A percentile compares a stretch with the other conserved stretches of the same genome.
phyloP scores from a whole-genome alignment of 1,140 invertebrate species.

The Drosophila parvula region DNA sequence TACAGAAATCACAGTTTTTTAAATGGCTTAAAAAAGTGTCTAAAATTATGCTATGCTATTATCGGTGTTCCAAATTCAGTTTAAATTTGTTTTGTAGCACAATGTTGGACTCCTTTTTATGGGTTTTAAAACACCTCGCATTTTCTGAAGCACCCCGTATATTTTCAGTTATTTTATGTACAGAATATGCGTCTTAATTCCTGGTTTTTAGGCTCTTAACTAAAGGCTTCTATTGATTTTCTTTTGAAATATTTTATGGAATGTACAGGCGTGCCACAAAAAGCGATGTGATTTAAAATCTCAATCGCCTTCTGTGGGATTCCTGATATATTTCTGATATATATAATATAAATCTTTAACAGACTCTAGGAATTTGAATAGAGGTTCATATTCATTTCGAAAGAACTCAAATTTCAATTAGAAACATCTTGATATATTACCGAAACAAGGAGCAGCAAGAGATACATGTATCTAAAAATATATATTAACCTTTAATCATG shows the following conservation, averaged over 20 bases:
- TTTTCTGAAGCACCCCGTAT: not conserved
- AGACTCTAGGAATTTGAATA: not conserved
- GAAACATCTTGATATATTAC: not conserved
- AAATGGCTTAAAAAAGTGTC: too few relatives aligned
- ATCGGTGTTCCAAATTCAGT: too few relatives aligned
- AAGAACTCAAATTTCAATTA: not conserved
- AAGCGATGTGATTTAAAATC: not conserved
- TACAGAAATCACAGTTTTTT: too few relatives aligned
- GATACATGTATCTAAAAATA: not conserved
- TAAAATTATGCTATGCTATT: too few relatives aligned
- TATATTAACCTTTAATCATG: conserved; percentile 5
- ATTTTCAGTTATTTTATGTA: not conserved
- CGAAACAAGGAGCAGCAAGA: not conserved
- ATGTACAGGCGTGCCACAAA: not conserved
- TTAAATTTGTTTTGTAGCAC: too few relatives aligned
- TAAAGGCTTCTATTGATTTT: not conserved
- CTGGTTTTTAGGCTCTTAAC: accelerated
- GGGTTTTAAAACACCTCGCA: too few relatives aligned
- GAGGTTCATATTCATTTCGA: too few relatives aligned
- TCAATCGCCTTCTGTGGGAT: not conserved
- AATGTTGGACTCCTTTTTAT: too few relatives aligned
- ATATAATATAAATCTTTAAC: not conserved
- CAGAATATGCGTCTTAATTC: not conserved
- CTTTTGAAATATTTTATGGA: not conserved
- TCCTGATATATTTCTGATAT: not conserved